These are phyloP conservation scores for Eospalax fontanierii DNA, from an alignment of 2,797 vertebrate genomes.

Conservation along the genomic window DNA sequence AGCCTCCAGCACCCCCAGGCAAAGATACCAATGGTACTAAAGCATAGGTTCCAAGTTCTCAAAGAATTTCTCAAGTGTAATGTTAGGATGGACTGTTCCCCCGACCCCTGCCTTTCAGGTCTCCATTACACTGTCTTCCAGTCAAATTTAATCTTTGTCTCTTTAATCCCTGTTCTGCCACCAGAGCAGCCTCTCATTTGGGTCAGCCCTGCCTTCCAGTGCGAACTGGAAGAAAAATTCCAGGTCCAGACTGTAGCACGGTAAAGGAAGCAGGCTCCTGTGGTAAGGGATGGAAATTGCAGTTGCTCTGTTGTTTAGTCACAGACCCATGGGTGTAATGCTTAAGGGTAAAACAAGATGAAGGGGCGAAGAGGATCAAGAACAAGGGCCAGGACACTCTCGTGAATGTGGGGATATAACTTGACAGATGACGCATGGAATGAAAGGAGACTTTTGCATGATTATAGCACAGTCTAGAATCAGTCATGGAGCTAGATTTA, in stretches of 20 bases:
- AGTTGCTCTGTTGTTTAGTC: neutral
- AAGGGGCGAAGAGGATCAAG: neutral
- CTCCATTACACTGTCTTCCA: neutral
- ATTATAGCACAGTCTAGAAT: neutral
- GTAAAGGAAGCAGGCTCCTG: neutral
- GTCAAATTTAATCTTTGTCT: neutral
- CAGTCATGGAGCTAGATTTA: neutral
- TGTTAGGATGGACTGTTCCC: too few relatives aligned
- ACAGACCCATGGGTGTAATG: neutral
- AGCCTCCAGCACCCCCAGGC: neutral
- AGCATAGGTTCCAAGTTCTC: neutral
- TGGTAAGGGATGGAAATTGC: neutral
- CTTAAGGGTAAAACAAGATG: neutral
- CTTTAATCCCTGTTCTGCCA: neutral
- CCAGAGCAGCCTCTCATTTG: neutral
- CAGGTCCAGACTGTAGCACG: neutral
- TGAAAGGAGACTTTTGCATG: neutral
- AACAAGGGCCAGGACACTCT: neutral
- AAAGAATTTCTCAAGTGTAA: neutral
- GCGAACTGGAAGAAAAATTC: neutral
- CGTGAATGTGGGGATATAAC: neutral
- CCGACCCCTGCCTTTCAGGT: neutral
- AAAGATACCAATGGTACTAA: conserved; percentile 22
- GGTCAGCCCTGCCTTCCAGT: neutral
- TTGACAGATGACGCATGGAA: neutral